Evolutionary conservation across 2,797 vertebrate species (phyloP).

Genomic region (Hafferia zeledoni): DNA sequence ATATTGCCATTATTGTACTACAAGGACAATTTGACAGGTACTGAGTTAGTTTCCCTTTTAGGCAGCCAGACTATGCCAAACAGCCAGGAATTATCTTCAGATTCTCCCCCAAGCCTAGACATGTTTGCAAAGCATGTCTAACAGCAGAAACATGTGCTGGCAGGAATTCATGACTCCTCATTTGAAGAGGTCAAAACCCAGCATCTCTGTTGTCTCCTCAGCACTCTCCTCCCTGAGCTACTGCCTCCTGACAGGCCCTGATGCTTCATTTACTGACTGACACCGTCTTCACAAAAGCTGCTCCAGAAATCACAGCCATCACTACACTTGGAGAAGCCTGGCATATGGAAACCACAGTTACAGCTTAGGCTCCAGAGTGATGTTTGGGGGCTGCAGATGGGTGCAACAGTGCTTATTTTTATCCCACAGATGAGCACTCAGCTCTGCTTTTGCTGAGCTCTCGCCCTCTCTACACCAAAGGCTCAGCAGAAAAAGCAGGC

Average conservation of each 20-base stretch:
- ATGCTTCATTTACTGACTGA: neutral
- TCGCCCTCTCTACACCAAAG: neutral
- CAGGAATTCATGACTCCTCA: constrained; percentile 12
- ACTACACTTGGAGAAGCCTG: neutral
- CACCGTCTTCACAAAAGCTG: neutral
- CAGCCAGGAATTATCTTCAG: constrained; percentile 1
- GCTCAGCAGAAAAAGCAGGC: constrained; percentile 14
- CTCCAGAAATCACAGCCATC: neutral
- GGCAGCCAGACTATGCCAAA: neutral
- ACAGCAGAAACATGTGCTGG: constrained; percentile 11
- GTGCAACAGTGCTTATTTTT: neutral
- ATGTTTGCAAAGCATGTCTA: constrained; percentile 21
- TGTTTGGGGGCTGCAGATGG: neutral
- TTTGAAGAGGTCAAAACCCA: constrained; percentile 18
- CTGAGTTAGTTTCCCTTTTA: neutral
- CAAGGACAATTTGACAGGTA: neutral
- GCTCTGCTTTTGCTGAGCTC: neutral
- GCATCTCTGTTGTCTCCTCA: neutral
- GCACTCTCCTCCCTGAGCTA: neutral
- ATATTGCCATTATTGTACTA: neutral
- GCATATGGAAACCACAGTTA: neutral
- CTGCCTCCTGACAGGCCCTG: neutral
- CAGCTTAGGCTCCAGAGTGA: neutral
- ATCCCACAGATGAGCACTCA: neutral
- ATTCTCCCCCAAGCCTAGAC: neutral